phyloP scores from a whole-genome alignment of 2,888 invertebrate genomes.

The Morpho achilles region DNA sequence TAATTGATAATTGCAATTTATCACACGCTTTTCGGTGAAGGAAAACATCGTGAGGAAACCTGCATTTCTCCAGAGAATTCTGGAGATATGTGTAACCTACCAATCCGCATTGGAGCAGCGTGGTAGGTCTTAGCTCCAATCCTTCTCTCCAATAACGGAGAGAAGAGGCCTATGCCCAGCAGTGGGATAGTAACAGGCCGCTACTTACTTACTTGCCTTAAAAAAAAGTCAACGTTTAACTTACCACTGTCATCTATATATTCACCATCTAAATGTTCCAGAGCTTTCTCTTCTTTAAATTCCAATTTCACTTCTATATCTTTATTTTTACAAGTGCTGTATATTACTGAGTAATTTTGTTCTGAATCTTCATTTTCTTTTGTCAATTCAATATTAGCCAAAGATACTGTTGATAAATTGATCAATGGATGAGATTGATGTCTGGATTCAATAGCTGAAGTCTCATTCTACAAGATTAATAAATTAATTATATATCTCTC shows the following conservation, averaged over 20 bases:
- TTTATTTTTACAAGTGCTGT: slow-evolving; percentile 19
- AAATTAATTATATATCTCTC: no score
- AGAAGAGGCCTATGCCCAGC: no score
- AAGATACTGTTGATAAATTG: slow-evolving; percentile 30
- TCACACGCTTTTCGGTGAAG: no score
- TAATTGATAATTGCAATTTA: no score
- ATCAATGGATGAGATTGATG: slow-evolving; percentile 33
- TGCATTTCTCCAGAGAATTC: no score
- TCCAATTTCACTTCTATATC: slow-evolving; percentile 44
- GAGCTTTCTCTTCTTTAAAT: slow-evolving; percentile 43
- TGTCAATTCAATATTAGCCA: slow-evolving; percentile 34
- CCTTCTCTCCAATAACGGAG: no score
- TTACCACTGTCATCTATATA: slow-evolving; percentile 39
- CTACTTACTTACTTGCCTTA: no score
- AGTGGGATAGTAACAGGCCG: no score
- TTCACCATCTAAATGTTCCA: slow-evolving; percentile 38
- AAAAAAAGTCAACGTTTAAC: background rate
- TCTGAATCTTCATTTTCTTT: slow-evolving; percentile 23
- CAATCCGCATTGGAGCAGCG: no score
- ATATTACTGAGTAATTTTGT: slow-evolving; percentile 28
- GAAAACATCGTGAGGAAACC: no score
- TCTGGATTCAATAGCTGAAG: slow-evolving; percentile 32
- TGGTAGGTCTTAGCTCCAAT: no score
- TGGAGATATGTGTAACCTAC: no score
- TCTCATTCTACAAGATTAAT: slow-evolving; percentile 35